Evolutionary conservation across 2,113 vertebrate species (phyloP), one percentile per base, ranked within the genome.

Genomic region (Turdus rufiventris): DNA sequence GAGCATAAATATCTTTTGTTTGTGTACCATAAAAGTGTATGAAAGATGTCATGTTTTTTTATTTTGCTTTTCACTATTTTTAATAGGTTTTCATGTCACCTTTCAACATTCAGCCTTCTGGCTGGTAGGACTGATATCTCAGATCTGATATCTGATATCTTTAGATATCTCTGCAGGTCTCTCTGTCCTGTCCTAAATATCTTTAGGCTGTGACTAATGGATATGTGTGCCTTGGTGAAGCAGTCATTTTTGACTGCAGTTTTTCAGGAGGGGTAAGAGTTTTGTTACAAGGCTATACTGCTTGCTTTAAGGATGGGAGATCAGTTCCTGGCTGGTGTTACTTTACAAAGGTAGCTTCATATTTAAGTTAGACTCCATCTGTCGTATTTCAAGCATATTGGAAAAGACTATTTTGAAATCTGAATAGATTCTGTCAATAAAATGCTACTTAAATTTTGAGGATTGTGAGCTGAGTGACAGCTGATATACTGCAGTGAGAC

Each of bases 31-130:
- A 43, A 19, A 58, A 74, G 16, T n/a, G 12, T 63, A 9, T 34
- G 8, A 34, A 82, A 4, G 1, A 26, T 40, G 31, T 33, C 0
- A 17, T 33, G 3, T 0, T 0, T 26, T 45, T 61, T 72, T 62
- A 11, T 14, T 50, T 26, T 43, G 15, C 9, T 54, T 61, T 74
- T 79, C 53, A 65, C 13, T 71, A 18, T 62, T 61, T 65, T 65
- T 70, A 31, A 6, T 13, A 15, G 33, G 4, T 65, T 66, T 10
- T 61, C 10, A 18, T 74, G 31, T 58, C 5, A 12, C 20, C 23
- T 18, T 56, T 57, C 38, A 75, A 12, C 26, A 11, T 25, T 6
- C 12, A 57, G 0, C 42, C 14, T 66, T 71, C n/a, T 73, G 34
- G 4, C 40, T 34, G 24, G 16, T 74, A 50, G 45, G 7, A 33